Conservation (phyloP, 2,888 invertebrate genomes). For the Rhaphigaster nebulosa region DNA sequence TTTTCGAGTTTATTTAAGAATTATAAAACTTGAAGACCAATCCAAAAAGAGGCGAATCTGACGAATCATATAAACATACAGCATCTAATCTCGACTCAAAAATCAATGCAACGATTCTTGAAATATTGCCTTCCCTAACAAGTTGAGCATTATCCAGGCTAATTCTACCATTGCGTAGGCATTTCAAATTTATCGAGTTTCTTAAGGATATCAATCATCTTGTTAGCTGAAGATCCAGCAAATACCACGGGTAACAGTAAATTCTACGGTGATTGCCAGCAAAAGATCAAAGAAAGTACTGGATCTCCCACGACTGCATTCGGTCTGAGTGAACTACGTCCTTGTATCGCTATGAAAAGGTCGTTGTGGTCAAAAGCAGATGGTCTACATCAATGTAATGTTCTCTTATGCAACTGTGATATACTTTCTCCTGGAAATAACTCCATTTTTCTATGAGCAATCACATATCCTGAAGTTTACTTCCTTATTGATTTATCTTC, state of each 20-base stretch:
- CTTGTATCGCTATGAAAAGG: slow-evolving; percentile 4
- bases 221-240: neutral
- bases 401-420: neutral
- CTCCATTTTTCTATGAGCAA: slow-evolving; percentile 10
- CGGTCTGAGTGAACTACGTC: neutral
- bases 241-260: neutral
- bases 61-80: no score
- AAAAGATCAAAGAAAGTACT: slow-evolving; percentile 13
- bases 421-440: slow-evolving; percentile 29
- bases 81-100: neutral
- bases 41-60: no score
- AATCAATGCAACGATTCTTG: neutral
- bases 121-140: neutral
- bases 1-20: no score
- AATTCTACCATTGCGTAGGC: neutral
- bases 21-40: no score
- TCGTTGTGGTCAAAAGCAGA: slow-evolving; percentile 24
- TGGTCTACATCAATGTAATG: slow-evolving; percentile 3
- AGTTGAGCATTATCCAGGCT: neutral
- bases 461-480: neutral
- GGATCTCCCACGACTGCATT: slow-evolving; percentile 28
- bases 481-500: neutral
- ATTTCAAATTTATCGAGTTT: slow-evolving; percentile 2
- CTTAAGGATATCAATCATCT: neutral
- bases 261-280: neutral